Percentiles rank a stretch among this genome's conserved stretches.
Evolutionary conservation across 1,140 invertebrate species (phyloP).

Genomic region (Drosophila subobscura): DNA sequence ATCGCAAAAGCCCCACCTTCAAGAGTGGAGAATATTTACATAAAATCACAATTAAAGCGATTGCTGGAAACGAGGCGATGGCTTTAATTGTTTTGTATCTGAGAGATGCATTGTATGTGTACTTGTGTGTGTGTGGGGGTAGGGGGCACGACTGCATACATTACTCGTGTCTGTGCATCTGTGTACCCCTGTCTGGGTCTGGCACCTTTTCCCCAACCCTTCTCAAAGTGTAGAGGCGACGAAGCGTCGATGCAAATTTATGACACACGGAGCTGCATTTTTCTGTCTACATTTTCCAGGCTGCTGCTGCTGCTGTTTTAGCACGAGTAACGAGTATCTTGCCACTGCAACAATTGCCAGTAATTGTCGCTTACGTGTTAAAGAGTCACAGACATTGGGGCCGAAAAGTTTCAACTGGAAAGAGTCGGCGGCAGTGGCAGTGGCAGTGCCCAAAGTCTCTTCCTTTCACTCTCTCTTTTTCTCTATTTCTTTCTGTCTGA

Average conservation of each 20-base stretch:
- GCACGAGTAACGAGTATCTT: conserved; percentile 13
- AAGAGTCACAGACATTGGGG: conserved; percentile 49
- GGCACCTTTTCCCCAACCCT: not conserved
- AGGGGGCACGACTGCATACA: conserved; percentile 36
- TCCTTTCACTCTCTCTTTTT: conserved; percentile 8
- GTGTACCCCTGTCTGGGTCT: conserved; percentile 2
- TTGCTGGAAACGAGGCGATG: conserved; percentile 13
- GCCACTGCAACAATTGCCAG: conserved; percentile 37
- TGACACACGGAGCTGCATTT: conserved; percentile 59
- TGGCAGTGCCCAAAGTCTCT: not conserved
- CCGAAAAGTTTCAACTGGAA: conserved; percentile 21
- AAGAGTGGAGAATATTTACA: conserved; percentile 45
- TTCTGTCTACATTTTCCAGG: conserved; percentile 28
- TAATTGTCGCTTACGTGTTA: conserved; percentile 74
- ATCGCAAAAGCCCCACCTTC: conserved; percentile 14
- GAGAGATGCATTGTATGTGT: conserved; percentile 62
- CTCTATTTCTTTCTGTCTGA: conserved; percentile 22
- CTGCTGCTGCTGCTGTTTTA: conserved; percentile 29
- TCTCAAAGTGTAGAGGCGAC: conserved; percentile 33
- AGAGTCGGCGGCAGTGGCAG: no score
- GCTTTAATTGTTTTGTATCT: conserved; percentile 68
- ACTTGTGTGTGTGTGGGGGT: not conserved
- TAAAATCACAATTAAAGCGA: conserved; percentile 68
- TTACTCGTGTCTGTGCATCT: conserved; percentile 55
- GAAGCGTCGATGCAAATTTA: conserved; percentile 57